A percentile compares a stretch with the other conserved stretches of the same genome.
Conservation (phyloP, 2,888 invertebrate species). For the Dendrolimus houi region DNA sequence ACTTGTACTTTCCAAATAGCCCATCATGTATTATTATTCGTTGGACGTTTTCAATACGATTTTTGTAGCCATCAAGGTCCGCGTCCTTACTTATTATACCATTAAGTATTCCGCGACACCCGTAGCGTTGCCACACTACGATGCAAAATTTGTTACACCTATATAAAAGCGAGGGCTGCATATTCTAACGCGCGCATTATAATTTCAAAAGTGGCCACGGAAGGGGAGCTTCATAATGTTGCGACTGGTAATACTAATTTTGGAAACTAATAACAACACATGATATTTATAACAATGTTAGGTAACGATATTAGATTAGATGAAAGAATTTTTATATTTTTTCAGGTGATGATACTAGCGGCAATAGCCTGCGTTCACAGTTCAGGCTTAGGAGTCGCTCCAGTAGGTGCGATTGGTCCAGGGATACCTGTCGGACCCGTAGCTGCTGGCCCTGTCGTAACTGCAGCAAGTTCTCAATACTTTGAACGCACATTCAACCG, state of each 20-base stretch:
- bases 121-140: slow-evolving; percentile 61
- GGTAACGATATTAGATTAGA: too few relatives aligned
- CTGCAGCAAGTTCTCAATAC: slow-evolving; percentile 81
- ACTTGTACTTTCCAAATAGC: slow-evolving; percentile 54
- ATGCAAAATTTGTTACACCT: slow-evolving; percentile 75
- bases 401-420: background rate
- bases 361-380: slow-evolving; percentile 37
- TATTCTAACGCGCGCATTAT: slow-evolving; percentile 67
- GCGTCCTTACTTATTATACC: slow-evolving; percentile 64
- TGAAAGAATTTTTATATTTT: slow-evolving; percentile 8
- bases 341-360: slow-evolving; percentile 42
- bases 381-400: slow-evolving; percentile 33
- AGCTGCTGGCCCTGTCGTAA: slow-evolving; percentile 77
- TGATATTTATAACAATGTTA: background rate
- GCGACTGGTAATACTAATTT: slow-evolving; percentile 35
- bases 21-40: slow-evolving; percentile 65
- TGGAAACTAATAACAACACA: background rate
- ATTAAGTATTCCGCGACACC: slow-evolving; percentile 70
- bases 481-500: slow-evolving; percentile 80
- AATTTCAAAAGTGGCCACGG: slow-evolving; percentile 48
- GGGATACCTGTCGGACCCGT: slow-evolving; percentile 13
- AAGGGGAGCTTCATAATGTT: slow-evolving; percentile 49
- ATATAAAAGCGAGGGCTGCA: slow-evolving; percentile 67
- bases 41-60: slow-evolving; percentile 66
- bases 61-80: slow-evolving; percentile 72